A percentile compares a stretch with the other conserved stretches of the same genome.
These are phyloP conservation scores for Uria lomvia DNA, from an alignment of 2,113 vertebrate genomes.

Conservation along the genomic window DNA sequence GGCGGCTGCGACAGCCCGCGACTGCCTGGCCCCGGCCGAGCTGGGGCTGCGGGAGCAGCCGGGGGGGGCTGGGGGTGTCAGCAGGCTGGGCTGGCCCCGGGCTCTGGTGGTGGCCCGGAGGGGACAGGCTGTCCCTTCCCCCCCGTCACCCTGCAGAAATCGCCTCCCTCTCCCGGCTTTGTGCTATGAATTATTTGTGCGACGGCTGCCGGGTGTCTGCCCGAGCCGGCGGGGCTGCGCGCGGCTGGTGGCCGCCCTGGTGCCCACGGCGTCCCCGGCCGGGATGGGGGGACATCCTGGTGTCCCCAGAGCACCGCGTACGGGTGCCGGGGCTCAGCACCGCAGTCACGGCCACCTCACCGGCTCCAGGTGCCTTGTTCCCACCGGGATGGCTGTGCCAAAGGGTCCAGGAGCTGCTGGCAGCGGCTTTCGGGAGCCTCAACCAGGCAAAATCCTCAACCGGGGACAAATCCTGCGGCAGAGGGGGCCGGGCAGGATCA, in stretches of 20 bases:
- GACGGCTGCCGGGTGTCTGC: not conserved
- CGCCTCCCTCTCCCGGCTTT: not conserved
- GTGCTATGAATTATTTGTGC: not conserved
- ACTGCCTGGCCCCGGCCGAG: fast-evolving
- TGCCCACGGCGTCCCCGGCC: fast-evolving
- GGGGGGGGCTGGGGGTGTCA: not conserved
- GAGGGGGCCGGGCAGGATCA: not conserved
- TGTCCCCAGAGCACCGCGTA: fast-evolving
- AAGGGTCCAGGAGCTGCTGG: not conserved
- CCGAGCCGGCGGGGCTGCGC: not conserved
- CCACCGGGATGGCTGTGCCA: not conserved
- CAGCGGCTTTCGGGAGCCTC: fast-evolving
- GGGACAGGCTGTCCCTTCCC: not conserved
- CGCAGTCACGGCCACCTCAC: fast-evolving
- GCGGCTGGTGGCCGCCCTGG: fast-evolving
- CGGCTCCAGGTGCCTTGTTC: fast-evolving
- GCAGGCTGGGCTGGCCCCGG: not conserved
- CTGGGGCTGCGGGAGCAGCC: not conserved
- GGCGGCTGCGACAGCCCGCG: not conserved
- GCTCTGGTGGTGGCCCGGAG: fast-evolving
- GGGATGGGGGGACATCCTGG: not conserved
- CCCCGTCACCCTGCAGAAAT: not conserved
- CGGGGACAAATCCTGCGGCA: not conserved
- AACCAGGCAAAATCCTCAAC: fast-evolving
- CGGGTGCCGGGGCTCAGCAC: not conserved